Percentiles rank a stretch among this genome's conserved stretches.
phyloP scores from a whole-genome alignment of 2,888 invertebrate species.

The Parnassius smintheus region DNA sequence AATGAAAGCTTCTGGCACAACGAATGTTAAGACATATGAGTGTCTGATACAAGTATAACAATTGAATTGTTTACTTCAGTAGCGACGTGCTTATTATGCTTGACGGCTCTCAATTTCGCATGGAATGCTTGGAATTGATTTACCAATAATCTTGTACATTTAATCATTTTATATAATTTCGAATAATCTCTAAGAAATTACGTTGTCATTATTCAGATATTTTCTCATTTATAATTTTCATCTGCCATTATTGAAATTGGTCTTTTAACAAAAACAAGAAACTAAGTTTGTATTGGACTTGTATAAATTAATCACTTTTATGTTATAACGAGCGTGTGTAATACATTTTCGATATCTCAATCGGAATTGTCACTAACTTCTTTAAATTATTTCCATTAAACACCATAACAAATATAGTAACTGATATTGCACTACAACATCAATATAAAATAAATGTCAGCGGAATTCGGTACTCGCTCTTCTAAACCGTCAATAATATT shows the following conservation, averaged over 20 bases:
- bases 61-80: not conserved
- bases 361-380: no score
- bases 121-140: constrained; percentile 26
- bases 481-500: constrained; percentile 58
- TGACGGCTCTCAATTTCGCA: constrained; percentile 47
- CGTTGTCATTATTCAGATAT: no score
- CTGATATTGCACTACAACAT: not conserved
- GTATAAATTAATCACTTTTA: no score
- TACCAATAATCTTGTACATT: no score
- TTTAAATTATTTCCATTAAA: not conserved
- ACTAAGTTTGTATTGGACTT: no score
- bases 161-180: no score
- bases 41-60: constrained; percentile 1
- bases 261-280: no score
- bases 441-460: constrained; percentile 5
- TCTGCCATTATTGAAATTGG: no score
- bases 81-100: constrained; percentile 56
- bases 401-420: not conserved
- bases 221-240: no score
- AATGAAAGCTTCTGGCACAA: constrained; percentile 15
- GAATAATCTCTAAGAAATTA: no score
- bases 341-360: no score
- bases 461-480: constrained; percentile 42
- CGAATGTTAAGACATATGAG: constrained; percentile 15
- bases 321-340: no score